Evolutionary conservation across 2,797 vertebrate species (phyloP).

Genomic region (Macropodus opercularis): DNA sequence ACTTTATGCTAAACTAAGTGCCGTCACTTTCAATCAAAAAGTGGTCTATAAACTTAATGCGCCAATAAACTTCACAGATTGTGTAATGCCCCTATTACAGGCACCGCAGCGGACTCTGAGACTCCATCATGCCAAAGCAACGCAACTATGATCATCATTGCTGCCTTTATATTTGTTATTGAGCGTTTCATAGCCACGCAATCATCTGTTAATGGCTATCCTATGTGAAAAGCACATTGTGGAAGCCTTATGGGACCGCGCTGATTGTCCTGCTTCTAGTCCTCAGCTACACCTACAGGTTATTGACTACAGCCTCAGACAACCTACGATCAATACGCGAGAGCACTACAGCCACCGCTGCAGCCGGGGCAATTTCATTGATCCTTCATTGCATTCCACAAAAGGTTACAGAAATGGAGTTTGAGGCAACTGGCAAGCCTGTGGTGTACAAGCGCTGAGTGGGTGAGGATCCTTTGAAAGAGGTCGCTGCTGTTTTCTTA

Average conservation of each 20-base stretch:
- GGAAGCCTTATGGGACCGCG: conserved; percentile 46
- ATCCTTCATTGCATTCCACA: conserved; percentile 67
- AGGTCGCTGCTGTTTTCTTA: conserved; percentile 14
- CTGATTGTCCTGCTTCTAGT: conserved; percentile 57
- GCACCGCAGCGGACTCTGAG: neutral
- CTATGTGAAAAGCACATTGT: conserved; percentile 49
- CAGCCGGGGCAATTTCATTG: conserved; percentile 72
- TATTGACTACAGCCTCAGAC: conserved; percentile 78
- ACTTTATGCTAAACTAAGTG: neutral
- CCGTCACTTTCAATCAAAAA: neutral
- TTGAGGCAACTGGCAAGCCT: conserved; percentile 26
- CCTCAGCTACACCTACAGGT: conserved; percentile 68
- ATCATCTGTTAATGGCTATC: conserved; percentile 66
- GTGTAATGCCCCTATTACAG: conserved; percentile 17
- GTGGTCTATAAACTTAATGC: conserved; percentile 12
- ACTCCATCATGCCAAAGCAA: conserved; percentile 20
- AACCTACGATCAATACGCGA: conserved; percentile 67
- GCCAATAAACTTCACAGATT: conserved; percentile 25
- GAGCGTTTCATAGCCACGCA: conserved; percentile 61
- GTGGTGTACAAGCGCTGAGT: conserved; percentile 21
- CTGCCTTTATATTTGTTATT: conserved; percentile 61
- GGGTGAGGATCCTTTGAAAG: conserved; percentile 19
- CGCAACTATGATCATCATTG: conserved; percentile 53
- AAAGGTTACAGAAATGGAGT: conserved; percentile 72
- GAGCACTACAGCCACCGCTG: conserved; percentile 50